These are phyloP conservation scores for Drosophila tropicalis DNA, from an alignment of 1,140 invertebrate genomes.

Conservation along the genomic window DNA sequence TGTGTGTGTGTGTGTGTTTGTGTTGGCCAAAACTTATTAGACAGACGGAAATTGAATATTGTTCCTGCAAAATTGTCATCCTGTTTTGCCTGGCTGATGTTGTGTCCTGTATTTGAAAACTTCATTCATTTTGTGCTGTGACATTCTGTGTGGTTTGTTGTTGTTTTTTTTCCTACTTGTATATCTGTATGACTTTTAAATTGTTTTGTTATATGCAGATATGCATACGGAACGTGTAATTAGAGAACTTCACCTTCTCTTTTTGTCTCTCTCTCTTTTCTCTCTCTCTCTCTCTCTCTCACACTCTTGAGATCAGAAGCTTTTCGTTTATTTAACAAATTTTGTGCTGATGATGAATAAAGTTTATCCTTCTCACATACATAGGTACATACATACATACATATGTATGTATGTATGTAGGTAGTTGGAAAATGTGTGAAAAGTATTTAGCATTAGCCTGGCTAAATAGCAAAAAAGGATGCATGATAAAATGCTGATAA, in stretches of 20 bases:
- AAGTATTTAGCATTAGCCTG: conserved; percentile 37
- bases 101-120: conserved; percentile 47
- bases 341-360: conserved; percentile 35
- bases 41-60: conserved; percentile 80
- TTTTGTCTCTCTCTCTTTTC: not conserved
- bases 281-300: not conserved
- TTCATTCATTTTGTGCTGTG: conserved; percentile 19
- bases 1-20: conserved; percentile 24
- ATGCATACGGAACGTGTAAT: conserved; percentile 44
- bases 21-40: conserved; percentile 76
- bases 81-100: conserved; percentile 48
- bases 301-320: not conserved
- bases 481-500: conserved; percentile 30
- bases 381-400: not conserved
- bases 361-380: conserved; percentile 22
- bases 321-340: conserved; percentile 37
- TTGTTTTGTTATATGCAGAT: conserved; percentile 29
- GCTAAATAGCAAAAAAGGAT: conserved; percentile 12
- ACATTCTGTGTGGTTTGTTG: conserved; percentile 17
- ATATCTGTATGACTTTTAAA: conserved; percentile 37
- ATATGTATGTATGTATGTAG: not conserved
- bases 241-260: conserved; percentile 28
- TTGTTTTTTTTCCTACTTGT: not conserved
- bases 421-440: conserved; percentile 44
- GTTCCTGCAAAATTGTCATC: conserved; percentile 69